phyloP scores from a whole-genome alignment of 2,797 vertebrate genomes.

The Pantherophis alleghaniensis region DNA sequence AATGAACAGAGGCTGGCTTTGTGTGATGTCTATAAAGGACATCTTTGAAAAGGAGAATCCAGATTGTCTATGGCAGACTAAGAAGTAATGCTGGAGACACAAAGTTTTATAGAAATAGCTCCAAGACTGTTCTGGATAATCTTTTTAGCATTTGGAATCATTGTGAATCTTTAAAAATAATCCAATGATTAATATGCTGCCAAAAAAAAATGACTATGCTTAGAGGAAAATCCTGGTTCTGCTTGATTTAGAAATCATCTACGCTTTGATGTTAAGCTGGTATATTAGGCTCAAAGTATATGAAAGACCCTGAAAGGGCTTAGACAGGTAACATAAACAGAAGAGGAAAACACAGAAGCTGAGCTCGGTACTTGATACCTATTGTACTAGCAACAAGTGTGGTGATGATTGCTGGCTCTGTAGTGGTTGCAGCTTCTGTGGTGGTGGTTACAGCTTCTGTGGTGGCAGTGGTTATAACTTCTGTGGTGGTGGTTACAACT shows the following conservation, averaged over 20 bases:
- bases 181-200: background rate
- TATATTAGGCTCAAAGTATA: fast-evolving
- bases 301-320: background rate
- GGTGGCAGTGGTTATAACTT: constrained; percentile 52
- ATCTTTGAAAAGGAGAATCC: background rate
- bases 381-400: constrained; percentile 53
- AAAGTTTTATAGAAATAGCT: background rate
- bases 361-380: constrained; percentile 70
- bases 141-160: background rate
- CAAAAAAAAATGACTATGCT: fast-evolving
- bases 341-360: constrained; percentile 70
- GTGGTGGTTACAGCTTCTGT: constrained; percentile 58
- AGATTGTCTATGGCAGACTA: background rate
- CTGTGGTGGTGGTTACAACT: constrained; percentile 61
- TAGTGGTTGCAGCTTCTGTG: constrained; percentile 66
- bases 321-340: constrained; percentile 44
- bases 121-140: background rate
- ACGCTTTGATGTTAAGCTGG: fast-evolving
- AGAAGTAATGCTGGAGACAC: background rate
- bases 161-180: background rate
- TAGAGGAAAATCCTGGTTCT: fast-evolving
- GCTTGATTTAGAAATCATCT: fast-evolving
- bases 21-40: background rate
- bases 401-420: constrained; percentile 70
- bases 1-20: background rate